These are phyloP conservation scores for Carassius auratus DNA, from an alignment of 2,113 vertebrate species.

Conservation along the genomic window DNA sequence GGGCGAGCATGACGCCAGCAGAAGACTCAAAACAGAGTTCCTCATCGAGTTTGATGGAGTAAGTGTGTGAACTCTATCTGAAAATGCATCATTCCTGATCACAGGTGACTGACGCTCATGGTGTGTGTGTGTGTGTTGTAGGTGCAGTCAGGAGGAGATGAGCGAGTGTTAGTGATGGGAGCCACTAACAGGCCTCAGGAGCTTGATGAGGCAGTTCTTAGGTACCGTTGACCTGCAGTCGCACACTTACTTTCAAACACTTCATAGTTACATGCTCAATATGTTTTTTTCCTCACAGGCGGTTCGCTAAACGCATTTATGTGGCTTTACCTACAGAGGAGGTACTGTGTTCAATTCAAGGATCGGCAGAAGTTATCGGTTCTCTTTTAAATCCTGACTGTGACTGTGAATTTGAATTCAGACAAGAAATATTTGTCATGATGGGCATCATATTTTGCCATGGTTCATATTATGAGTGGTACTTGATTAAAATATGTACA, in stretches of 20 bases:
- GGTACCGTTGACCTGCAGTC: constrained; percentile 71
- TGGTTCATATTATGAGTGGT: not conserved
- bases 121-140: constrained; percentile 58
- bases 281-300: constrained; percentile 70
- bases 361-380: not conserved
- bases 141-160: constrained; percentile 92
- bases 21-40: constrained; percentile 96
- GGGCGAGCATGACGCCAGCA: constrained; percentile 94
- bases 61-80: constrained; percentile 57
- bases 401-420: not conserved
- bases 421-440: not conserved
- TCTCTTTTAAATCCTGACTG: not conserved
- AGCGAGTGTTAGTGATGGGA: constrained; percentile 96
- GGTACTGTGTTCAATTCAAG: constrained; percentile 70
- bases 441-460: not conserved
- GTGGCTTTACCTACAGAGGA: constrained; percentile 91
- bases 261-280: not conserved
- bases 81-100: not conserved
- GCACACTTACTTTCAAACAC: not conserved
- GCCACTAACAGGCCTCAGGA: constrained; percentile 98
- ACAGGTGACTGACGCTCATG: not conserved
- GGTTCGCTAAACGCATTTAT: constrained; percentile 94
- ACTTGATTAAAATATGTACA: not conserved
- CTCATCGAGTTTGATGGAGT: constrained; percentile 98
- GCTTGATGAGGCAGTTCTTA: constrained; percentile 94